A percentile compares a stretch with the other conserved stretches of the same genome.
These are phyloP conservation scores for Drosophila nr. perissopoda DNA, from an alignment of 2,888 invertebrate genomes.

Conservation along the genomic window DNA sequence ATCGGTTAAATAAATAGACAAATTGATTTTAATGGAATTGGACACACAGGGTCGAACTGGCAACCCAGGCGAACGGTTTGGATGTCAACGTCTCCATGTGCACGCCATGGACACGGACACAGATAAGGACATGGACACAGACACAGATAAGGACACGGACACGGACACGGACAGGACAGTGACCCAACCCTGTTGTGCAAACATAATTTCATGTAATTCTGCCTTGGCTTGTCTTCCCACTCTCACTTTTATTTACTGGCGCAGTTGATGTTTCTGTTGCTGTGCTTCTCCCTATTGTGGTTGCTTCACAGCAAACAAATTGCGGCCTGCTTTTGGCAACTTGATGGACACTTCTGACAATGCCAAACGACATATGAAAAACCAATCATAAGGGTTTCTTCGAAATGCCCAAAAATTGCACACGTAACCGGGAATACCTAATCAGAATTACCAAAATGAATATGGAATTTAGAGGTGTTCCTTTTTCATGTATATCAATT, in stretches of 20 bases:
- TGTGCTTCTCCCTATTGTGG: conserved; percentile 33
- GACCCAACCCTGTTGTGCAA: conserved; percentile 67
- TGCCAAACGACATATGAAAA: conserved; percentile 31
- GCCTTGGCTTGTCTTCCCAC: conserved; percentile 46
- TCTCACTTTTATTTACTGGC: conserved; percentile 23
- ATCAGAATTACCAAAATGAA: not conserved
- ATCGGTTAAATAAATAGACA: conserved; percentile 78
- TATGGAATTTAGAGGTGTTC: not conserved
- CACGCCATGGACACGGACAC: conserved; percentile 19
- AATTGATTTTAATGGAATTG: conserved; percentile 80
- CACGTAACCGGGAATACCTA: not conserved
- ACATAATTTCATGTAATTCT: conserved; percentile 73
- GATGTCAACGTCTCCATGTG: not conserved
- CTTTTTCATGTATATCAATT: not conserved
- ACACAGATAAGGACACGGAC: conserved; percentile 1
- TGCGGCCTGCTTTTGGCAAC: conserved; percentile 12
- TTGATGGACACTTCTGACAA: conserved; percentile 23
- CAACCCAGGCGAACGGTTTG: conserved; percentile 8
- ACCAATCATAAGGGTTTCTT: conserved; percentile 18
- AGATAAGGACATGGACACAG: not conserved
- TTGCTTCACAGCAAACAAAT: conserved; percentile 31
- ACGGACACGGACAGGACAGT: not conserved
- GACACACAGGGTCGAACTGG: conserved; percentile 40
- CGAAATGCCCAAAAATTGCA: not conserved
- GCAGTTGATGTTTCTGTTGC: conserved; percentile 27